Percentiles rank a stretch among this genome's conserved stretches.
phyloP scores from a whole-genome alignment of 1,140 invertebrate genomes.

The Drosophila auraria region DNA sequence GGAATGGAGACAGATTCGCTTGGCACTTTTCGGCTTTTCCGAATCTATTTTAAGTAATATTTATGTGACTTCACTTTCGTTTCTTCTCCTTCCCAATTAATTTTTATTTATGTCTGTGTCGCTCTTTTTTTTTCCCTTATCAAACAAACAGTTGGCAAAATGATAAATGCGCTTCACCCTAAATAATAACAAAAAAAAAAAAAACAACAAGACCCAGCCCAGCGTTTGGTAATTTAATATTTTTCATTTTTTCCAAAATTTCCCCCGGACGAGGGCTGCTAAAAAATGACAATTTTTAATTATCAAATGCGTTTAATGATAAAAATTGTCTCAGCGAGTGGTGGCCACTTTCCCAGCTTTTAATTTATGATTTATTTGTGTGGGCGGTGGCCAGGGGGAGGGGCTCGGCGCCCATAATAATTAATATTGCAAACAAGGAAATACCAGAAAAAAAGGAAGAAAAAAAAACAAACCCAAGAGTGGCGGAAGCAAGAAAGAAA shows the following conservation, averaged over 20 bases:
- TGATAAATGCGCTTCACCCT: slow-evolving; percentile 73
- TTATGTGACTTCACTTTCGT: slow-evolving; percentile 51
- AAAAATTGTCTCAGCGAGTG: slow-evolving; percentile 70
- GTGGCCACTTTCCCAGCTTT: slow-evolving; percentile 61
- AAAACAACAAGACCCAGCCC: background rate
- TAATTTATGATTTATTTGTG: slow-evolving; percentile 83
- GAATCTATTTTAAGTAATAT: slow-evolving; percentile 79
- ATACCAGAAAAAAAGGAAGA: slow-evolving; percentile 28
- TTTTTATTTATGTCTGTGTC: slow-evolving; percentile 44
- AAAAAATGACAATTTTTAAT: slow-evolving; percentile 85
- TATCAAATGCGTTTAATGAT: slow-evolving; percentile 85
- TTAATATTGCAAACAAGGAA: slow-evolving; percentile 78
- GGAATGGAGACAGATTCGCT: slow-evolving; percentile 16
- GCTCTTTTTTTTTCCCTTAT: slow-evolving; percentile 68
- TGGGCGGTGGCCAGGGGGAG: slow-evolving; percentile 52
- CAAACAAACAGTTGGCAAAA: slow-evolving; percentile 83
- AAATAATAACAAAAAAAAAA: background rate
- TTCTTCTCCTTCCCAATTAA: slow-evolving; percentile 23
- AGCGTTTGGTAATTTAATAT: slow-evolving; percentile 77
- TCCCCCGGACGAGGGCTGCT: slow-evolving; percentile 49
- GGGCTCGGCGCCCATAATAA: slow-evolving; percentile 76
- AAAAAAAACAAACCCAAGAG: slow-evolving; percentile 17
- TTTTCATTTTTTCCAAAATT: slow-evolving; percentile 47
- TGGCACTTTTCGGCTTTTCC: slow-evolving; percentile 49
- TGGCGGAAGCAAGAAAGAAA: slow-evolving; percentile 10